These are phyloP conservation scores for Coryphaenoides rupestris DNA, from an alignment of 2,113 vertebrate genomes.

Conservation along the genomic window DNA sequence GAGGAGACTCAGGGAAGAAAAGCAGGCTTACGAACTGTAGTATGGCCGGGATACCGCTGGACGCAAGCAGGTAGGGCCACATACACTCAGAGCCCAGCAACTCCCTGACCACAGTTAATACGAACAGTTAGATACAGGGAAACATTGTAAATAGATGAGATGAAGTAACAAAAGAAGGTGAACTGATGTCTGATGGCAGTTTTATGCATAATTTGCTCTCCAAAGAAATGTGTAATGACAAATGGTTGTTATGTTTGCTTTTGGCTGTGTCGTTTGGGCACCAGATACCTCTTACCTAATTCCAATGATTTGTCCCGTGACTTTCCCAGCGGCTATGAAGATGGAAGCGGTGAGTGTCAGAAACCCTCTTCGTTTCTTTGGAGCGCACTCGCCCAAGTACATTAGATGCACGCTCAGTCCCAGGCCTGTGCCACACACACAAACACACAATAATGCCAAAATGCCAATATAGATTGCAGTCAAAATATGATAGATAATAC, in stretches of 20 bases:
- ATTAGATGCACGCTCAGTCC: conserved; percentile 68
- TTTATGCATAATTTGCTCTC: too few species aligned
- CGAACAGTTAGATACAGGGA: neutral
- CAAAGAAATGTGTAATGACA: too few species aligned
- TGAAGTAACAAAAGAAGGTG: too few species aligned
- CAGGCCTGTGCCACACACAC: conserved; percentile 55
- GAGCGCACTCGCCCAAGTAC: conserved; percentile 73
- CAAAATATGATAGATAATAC: too few species aligned
- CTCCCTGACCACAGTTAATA: conserved; percentile 57
- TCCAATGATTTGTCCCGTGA: conserved; percentile 71
- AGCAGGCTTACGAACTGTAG: conserved; percentile 71
- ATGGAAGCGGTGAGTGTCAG: conserved; percentile 59
- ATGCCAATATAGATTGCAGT: neutral
- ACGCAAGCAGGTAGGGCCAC: conserved; percentile 74
- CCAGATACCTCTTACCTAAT: conserved; percentile 61
- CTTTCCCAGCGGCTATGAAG: conserved; percentile 74
- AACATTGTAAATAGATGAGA: neutral
- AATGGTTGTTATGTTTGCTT: too few species aligned
- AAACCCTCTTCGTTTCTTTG: conserved; percentile 73
- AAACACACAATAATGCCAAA: neutral
- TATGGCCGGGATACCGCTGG: conserved; percentile 71
- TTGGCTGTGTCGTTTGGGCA: too few species aligned
- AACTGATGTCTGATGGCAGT: too few species aligned
- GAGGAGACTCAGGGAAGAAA: conserved; percentile 77
- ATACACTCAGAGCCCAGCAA: conserved; percentile 72